Conservation (phyloP, 1,140 invertebrate genomes). For the Aphidius gifuensis region DNA sequence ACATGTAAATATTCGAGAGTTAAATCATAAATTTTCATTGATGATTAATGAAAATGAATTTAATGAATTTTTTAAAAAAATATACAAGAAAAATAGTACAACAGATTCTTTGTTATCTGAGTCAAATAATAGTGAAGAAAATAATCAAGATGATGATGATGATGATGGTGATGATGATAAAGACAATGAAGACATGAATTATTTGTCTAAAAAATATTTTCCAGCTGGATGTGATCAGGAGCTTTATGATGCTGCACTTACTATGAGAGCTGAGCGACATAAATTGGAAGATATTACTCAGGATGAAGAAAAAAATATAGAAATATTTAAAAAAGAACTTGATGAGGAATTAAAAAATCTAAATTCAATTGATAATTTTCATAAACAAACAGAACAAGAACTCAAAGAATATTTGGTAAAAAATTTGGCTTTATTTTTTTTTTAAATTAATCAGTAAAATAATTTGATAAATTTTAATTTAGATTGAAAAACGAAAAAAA, state of each 20-base stretch:
- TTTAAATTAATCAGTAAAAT: conserved; percentile 4
- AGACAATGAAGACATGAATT: conserved; percentile 58
- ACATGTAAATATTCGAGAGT: conserved; percentile 58
- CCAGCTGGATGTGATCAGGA: conserved; percentile 70
- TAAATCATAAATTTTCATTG: conserved; percentile 58
- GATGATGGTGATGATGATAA: conserved; percentile 61
- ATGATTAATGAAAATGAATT: conserved; percentile 70
- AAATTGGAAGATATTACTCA: conserved; percentile 48
- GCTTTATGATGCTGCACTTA: conserved; percentile 65
- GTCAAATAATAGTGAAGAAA: conserved; percentile 26
- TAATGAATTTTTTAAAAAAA: conserved; percentile 68
- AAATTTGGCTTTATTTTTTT: conserved; percentile 2
- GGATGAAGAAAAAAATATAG: conserved; percentile 50
- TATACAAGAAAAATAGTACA: conserved; percentile 74
- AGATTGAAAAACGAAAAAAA: conserved; percentile 67
- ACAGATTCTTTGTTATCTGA: conserved; percentile 57
- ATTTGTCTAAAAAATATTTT: conserved; percentile 71
- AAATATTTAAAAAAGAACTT: conserved; percentile 48
- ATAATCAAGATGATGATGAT: conserved; percentile 48
- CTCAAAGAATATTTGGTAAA: conserved; percentile 48
- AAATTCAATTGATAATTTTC: conserved; percentile 36
- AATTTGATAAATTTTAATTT: conserved; percentile 24
- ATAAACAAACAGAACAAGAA: conserved; percentile 38
- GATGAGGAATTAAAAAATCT: conserved; percentile 42
- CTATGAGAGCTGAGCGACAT: conserved; percentile 59